Percentiles rank a stretch among this genome's conserved stretches.
Conservation (phyloP, 1,140 invertebrate species). For the Drosophila kanapiae region DNA sequence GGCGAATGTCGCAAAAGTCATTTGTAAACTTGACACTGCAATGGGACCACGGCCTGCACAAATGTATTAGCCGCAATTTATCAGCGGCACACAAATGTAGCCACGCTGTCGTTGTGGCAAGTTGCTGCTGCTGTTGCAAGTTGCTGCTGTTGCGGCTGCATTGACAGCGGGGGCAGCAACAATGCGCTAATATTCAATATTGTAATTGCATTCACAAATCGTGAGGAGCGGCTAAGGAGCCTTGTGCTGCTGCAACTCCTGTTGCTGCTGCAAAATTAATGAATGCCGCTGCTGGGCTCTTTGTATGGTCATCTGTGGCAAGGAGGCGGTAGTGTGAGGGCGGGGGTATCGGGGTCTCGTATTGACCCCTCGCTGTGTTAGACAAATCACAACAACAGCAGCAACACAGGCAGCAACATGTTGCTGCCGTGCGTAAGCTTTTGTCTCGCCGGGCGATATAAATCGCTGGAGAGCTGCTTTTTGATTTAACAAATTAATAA, state of each 20-base stretch:
- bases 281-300: conserved; percentile 68
- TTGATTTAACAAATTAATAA: conserved; percentile 85
- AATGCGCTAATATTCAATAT: conserved; percentile 84
- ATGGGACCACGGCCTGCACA: conserved; percentile 68
- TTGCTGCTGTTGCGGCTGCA: conserved; percentile 31
- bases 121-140: conserved; percentile 36
- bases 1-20: conserved; percentile 77
- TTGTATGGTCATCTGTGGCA: conserved; percentile 55
- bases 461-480: conserved; percentile 69
- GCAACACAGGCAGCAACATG: conserved; percentile 47
- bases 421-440: conserved; percentile 72
- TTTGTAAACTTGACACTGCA: conserved; percentile 84
- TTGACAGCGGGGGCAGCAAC: conserved; percentile 78
- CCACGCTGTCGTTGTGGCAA: conserved; percentile 35
- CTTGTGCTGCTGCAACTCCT: conserved; percentile 28
- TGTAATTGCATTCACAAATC: conserved; percentile 84
- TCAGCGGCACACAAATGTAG: conserved; percentile 61
- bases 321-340: background rate
- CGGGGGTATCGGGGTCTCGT: conserved; percentile 38
- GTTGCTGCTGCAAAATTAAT: conserved; percentile 73
- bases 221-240: conserved; percentile 44
- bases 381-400: conserved; percentile 80
- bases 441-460: conserved; percentile 71
- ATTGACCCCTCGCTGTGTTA: conserved; percentile 83
- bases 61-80: conserved; percentile 81